Evolutionary conservation across 2,888 invertebrate species (phyloP).

Genomic region (Oxyscelio sp.): DNA sequence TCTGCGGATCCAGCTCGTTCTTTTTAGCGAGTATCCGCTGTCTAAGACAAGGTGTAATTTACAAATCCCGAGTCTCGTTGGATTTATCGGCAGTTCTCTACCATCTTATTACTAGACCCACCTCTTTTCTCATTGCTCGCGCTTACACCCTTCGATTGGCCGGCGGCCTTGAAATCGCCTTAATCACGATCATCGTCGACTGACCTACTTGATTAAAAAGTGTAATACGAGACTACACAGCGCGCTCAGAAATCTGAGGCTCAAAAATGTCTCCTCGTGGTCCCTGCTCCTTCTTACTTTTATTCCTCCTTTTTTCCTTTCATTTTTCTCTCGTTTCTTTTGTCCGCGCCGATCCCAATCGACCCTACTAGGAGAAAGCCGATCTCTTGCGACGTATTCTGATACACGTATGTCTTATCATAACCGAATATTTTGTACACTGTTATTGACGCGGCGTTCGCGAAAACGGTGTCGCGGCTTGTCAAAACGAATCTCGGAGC

Average conservation of each 20-base stretch:
- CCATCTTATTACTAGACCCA: no score
- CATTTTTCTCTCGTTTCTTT: slow-evolving; percentile 33
- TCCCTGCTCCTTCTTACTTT: no score
- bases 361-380: slow-evolving; percentile 57
- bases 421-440: slow-evolving; percentile 54
- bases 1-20: slow-evolving; percentile 68
- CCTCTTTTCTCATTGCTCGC: no score
- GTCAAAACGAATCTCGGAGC: slow-evolving; percentile 62
- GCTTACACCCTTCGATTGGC: no score
- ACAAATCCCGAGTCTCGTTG: slow-evolving; percentile 88
- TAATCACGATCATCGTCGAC: no score
- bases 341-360: slow-evolving; percentile 13
- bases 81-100: slow-evolving; percentile 88
- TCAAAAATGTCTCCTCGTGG: no score
- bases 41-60: slow-evolving; percentile 87
- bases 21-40: slow-evolving; percentile 71
- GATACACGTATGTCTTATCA: slow-evolving; percentile 50
- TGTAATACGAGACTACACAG: no score
- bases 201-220: no score
- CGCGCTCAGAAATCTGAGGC: no score
- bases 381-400: slow-evolving; percentile 39
- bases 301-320: background rate
- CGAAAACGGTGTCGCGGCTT: slow-evolving; percentile 59
- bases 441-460: slow-evolving; percentile 57
- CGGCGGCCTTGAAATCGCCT: no score